Evolutionary conservation across 2,797 vertebrate species (phyloP), one percentile per base, ranked within the genome.

Genomic region (Ctenochaetus hawaiiensis): DNA sequence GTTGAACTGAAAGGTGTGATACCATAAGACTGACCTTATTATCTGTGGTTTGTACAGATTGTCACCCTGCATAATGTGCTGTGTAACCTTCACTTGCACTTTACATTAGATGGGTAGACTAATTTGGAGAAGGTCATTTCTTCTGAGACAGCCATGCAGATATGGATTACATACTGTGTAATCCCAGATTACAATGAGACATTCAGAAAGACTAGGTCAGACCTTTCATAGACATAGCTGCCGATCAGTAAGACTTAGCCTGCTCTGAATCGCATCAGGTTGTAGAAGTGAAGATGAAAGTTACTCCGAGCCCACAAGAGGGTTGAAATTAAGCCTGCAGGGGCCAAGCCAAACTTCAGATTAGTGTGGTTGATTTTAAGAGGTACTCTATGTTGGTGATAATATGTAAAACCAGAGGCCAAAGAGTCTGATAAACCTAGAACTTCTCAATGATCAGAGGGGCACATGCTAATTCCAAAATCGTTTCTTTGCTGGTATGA

Each of bases 131-230:
- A 48, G 60, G 63, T 84, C 41, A 37, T 78, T 82, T 80, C 59
- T 80, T 67, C 51, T n/a, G 45, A 88, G 78, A 73, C 76, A 78
- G 68, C 77, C 56, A 48, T 77, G 75, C 56, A 71, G 72, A 76
- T 70, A 66, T 83, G 89, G 86, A 87, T 92, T 88, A 92, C 78
- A 79, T 74, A 74, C 44, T 9, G 51, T 57, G 72, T 87, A 87
- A 90, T 93, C 84, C 85, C 77, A 89, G 88, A 87, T 91, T 89
- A 88, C 76, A 82, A 63, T 60, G 79, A 72, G 77, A 67, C 58
- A 61, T 84, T 84, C 41, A 72, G 75, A 70, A 74, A 80, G 80
- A 86, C 61, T 64, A 37, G 81, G 79, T 90, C 75, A 86, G 54
- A 88, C 47, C 64, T 83, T 75, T 66, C 75, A 63, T 80, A 75